These are phyloP conservation scores for Gymnocheta viridis DNA, from an alignment of 2,888 invertebrate genomes.

Conservation along the genomic window DNA sequence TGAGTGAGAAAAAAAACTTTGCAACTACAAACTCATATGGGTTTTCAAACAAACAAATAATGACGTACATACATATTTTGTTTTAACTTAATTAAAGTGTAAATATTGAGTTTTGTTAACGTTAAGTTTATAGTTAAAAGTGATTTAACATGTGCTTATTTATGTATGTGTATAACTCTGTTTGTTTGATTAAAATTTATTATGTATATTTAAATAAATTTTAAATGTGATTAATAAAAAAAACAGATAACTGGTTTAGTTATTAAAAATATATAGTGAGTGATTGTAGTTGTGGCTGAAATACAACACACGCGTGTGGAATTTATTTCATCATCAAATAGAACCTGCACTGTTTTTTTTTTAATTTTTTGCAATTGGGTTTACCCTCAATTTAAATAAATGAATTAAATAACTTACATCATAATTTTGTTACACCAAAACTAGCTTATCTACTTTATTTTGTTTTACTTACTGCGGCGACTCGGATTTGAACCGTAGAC, in stretches of 20 bases:
- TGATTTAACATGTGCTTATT: no score
- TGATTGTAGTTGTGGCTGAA: not conserved
- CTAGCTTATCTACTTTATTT: no score
- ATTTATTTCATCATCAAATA: not conserved
- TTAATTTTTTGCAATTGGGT: not conserved
- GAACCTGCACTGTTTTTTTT: not conserved
- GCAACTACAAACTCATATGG: constrained; percentile 6
- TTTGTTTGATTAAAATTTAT: no score
- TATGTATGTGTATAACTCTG: no score
- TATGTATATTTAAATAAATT: not conserved
- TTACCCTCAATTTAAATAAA: not conserved
- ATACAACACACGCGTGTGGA: not conserved
- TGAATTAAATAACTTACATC: no score
- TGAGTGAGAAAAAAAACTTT: constrained; percentile 6
- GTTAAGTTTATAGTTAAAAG: no score
- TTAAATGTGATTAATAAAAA: not conserved
- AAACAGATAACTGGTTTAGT: not conserved
- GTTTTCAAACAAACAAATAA: not conserved
- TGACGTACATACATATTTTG: not conserved
- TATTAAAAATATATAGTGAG: not conserved
- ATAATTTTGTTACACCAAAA: no score
- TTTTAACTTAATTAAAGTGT: not conserved
- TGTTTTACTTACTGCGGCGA: no score
- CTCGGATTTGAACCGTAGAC: no score
- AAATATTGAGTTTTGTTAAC: not conserved